A percentile compares a stretch with the other conserved stretches of the same genome.
Evolutionary conservation across 1,140 invertebrate species (phyloP).

Genomic region (Drosophila nigromelanica): DNA sequence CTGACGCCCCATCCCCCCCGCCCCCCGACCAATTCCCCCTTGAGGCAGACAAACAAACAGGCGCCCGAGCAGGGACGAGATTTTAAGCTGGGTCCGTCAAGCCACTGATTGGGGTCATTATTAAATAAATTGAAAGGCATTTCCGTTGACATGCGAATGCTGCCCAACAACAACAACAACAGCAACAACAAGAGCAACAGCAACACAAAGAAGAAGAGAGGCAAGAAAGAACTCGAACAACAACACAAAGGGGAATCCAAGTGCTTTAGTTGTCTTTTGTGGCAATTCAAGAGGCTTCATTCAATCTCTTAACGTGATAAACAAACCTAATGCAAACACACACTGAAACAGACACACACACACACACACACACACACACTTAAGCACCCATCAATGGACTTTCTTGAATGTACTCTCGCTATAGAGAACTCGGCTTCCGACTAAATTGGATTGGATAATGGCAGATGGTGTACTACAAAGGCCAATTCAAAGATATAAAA

Average conservation of each 20-base stretch:
- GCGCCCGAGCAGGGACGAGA: background rate
- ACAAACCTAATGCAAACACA: constrained; percentile 68
- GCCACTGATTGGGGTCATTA: constrained; percentile 57
- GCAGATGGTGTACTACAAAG: constrained; percentile 32
- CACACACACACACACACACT: constrained; percentile 2
- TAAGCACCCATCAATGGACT: constrained; percentile 9
- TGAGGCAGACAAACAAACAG: constrained; percentile 4
- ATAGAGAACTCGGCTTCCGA: constrained; percentile 44
- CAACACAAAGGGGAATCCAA: constrained; percentile 33
- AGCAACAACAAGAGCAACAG: constrained; percentile 1
- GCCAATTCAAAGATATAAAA: constrained; percentile 8
- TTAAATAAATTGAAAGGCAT: constrained; percentile 57
- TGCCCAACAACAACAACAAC: constrained; percentile 2
- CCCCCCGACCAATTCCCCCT: background rate
- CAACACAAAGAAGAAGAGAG: background rate
- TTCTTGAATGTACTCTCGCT: background rate
- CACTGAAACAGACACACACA: constrained; percentile 12
- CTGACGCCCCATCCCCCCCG: background rate
- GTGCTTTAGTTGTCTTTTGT: constrained; percentile 59
- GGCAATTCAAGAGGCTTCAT: constrained; percentile 45
- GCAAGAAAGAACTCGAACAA: background rate
- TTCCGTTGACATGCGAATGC: constrained; percentile 49
- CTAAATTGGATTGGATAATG: constrained; percentile 70
- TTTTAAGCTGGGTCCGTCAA: constrained; percentile 37
- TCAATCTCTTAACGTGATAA: constrained; percentile 78